Percentiles rank a stretch among this genome's conserved stretches.
Evolutionary conservation across 2,113 vertebrate genomes (phyloP).

Genomic region (Piliocolobus tephrosceles): DNA sequence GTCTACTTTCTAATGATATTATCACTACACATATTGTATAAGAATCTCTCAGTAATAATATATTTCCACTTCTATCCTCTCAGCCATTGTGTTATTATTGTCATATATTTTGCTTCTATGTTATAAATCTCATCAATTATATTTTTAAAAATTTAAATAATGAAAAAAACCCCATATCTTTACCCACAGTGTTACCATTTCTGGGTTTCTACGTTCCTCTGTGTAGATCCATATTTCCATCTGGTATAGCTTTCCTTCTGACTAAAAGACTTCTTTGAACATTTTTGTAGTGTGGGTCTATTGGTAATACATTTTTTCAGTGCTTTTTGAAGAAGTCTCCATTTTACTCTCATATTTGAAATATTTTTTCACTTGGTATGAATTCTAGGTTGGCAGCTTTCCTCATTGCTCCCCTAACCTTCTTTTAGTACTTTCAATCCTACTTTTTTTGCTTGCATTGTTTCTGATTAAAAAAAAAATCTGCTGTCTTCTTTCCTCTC

Average conservation of each 20-base stretch:
- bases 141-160: conserved; percentile 20
- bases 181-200: neutral
- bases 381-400: neutral
- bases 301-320: neutral
- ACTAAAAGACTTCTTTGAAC: conserved; percentile 9
- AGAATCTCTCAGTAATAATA: neutral
- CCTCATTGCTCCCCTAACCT: neutral
- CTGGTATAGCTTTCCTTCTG: neutral
- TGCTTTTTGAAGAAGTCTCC: neutral
- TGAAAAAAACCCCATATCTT: neutral
- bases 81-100: neutral
- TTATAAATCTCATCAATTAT: neutral
- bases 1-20: neutral
- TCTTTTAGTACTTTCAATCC: neutral
- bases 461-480: neutral
- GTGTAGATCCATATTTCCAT: neutral
- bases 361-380: conserved; percentile 10
- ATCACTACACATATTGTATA: neutral
- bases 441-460: neutral
- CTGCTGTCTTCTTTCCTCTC: neutral
- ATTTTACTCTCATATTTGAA: neutral
- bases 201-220: neutral
- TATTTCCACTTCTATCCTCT: neutral
- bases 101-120: no score
- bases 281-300: neutral